Percentiles rank a stretch among this genome's conserved stretches.
Conservation (phyloP, 2,113 vertebrate species). For the Struthio camelus region DNA sequence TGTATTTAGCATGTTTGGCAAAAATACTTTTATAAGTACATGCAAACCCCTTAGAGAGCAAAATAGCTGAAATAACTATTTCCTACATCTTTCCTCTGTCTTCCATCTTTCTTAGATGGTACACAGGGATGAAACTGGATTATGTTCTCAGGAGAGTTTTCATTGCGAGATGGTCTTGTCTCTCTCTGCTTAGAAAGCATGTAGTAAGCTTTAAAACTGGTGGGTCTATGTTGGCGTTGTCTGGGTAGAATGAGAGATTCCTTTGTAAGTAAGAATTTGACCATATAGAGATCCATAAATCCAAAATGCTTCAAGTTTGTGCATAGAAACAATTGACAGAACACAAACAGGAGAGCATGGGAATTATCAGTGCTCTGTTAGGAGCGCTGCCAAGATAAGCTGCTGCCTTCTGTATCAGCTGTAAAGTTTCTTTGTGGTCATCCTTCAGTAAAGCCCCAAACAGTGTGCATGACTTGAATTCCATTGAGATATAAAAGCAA, state of each 20-base stretch:
- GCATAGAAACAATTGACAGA: neutral
- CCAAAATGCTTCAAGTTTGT: neutral
- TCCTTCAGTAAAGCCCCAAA: constrained; percentile 30
- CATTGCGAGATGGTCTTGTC: accelerated
- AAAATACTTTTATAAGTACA: neutral
- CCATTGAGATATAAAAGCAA: constrained; percentile 36
- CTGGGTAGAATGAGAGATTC: neutral
- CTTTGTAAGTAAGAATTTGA: neutral
- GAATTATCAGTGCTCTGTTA: constrained; percentile 25
- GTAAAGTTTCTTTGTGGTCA: constrained; percentile 53
- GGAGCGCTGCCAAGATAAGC: constrained; percentile 42
- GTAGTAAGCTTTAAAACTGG: neutral
- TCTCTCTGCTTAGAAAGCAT: neutral
- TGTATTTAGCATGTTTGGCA: neutral
- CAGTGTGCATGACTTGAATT: neutral
- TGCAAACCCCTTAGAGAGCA: neutral
- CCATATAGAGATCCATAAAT: neutral
- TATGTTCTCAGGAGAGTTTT: neutral
- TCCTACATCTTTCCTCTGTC: neutral
- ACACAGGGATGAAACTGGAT: neutral
- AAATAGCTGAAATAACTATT: neutral
- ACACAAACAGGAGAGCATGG: neutral
- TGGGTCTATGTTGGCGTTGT: neutral
- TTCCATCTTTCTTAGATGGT: neutral
- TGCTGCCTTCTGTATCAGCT: constrained; percentile 56